Evolutionary conservation across 2,113 vertebrate species (phyloP).

Genomic region (Diadophis punctatus): DNA sequence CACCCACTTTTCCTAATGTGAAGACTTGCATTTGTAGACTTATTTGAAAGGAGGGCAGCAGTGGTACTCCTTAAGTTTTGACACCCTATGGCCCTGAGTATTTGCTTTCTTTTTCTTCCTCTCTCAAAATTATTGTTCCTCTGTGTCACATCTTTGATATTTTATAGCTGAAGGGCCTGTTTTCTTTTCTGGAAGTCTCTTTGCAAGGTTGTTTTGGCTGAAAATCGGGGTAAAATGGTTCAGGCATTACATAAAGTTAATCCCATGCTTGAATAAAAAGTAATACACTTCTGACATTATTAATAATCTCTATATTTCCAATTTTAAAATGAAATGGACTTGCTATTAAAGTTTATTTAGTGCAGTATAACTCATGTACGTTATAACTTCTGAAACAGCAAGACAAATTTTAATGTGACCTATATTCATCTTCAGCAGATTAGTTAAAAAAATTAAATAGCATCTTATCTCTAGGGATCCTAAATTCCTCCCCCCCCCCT

Average conservation of each 20-base stretch:
- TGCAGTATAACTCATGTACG: neutral
- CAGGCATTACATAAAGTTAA: neutral
- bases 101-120: neutral
- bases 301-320: neutral
- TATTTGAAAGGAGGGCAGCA: neutral
- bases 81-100: neutral
- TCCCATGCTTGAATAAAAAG: neutral
- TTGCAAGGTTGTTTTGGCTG: neutral
- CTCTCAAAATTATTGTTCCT: neutral
- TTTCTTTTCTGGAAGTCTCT: neutral
- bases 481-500: neutral
- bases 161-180: neutral
- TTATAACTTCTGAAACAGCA: slow-evolving; percentile 8
- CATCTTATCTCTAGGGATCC: slow-evolving; percentile 39
- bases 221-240: neutral
- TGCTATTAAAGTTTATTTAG: neutral
- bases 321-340: neutral
- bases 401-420: slow-evolving; percentile 15
- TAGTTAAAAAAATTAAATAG: slow-evolving; percentile 49
- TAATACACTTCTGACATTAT: neutral
- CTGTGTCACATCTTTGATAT: neutral
- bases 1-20: neutral
- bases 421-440: slow-evolving; percentile 49
- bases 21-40: neutral
- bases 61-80: neutral